Evolutionary conservation across 2,797 vertebrate genomes (phyloP), one percentile per base, ranked within the genome.

Genomic region (Labroides dimidiatus): DNA sequence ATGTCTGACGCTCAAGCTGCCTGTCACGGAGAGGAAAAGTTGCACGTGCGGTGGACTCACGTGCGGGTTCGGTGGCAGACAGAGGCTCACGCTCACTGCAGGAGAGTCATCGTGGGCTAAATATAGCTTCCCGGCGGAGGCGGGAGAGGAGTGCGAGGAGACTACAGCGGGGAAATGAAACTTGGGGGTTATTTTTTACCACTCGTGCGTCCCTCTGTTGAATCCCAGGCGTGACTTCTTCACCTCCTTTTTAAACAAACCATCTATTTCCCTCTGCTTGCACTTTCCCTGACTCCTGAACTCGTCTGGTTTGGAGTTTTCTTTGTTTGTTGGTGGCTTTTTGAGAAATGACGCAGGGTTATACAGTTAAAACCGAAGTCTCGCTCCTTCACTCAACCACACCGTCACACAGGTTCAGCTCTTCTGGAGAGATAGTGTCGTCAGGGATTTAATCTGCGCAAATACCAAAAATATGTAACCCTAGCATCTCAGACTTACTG

Each of bases 41-140:
- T 7, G 69, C 89, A 92, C 87, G 90, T 93, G 90, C 72, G 3
- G 64, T 0, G 20, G 44, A 3, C 78, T 83, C 92, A 91, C 89
- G 90, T 91, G 91, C 57, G 27, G 47, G 16, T 10, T 44, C 10
- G 6, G 63, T 71, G 77, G 80, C 87, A 91, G 90, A 89, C 83
- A 62, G 81, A 45, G 51, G 8, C 78, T 80, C 80, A 62, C 54
- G 52, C 72, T 65, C 75, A 53, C 81, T 43, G 67, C 62, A 64
- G 77, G 74, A 78, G 71, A 88, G 80, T 77, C 82, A 52, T 84
- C 69, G n/a, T 30, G 63, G 21, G 77, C 89, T 93, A 93, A 91
- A 91, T 91, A 93, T 93, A 93, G 75, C 37, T 0, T 10, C 10
- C 14, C 0, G 10, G 56, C 1, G 56, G 64, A 71, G 86, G 73